A percentile compares a stretch with the other conserved stretches of the same genome.
phyloP scores from a whole-genome alignment of 2,113 vertebrate genomes.

The Steatornis caripensis region DNA sequence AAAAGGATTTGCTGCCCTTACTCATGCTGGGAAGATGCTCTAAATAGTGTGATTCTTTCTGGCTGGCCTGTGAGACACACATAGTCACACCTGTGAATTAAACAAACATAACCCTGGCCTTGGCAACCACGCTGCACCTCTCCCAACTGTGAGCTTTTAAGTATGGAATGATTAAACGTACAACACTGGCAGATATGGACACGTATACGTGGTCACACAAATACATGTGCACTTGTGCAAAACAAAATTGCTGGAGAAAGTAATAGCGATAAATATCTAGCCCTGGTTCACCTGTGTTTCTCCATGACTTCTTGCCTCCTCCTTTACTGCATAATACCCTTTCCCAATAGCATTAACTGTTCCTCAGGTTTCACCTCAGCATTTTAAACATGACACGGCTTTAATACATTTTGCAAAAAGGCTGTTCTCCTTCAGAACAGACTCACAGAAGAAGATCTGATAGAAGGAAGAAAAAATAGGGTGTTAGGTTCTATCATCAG shows the following conservation, averaged over 20 bases:
- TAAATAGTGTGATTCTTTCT: background rate
- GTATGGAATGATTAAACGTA: background rate
- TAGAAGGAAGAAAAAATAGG: too few species aligned
- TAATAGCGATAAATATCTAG: background rate
- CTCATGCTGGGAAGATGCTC: background rate
- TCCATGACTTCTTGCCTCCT: background rate
- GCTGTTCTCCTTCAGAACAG: background rate
- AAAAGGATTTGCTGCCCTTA: background rate
- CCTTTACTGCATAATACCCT: background rate
- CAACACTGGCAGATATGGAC: rapidly evolving
- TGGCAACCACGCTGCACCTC: background rate
- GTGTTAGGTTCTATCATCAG: too few species aligned
- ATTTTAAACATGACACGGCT: background rate
- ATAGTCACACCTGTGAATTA: background rate
- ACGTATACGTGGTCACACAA: rapidly evolving
- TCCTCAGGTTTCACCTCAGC: background rate
- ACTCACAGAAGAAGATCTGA: background rate
- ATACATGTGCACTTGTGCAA: background rate
- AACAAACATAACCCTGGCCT: background rate
- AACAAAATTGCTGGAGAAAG: background rate
- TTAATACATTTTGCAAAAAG: background rate
- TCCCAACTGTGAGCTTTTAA: background rate
- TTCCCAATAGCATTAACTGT: background rate
- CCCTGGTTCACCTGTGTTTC: rapidly evolving
- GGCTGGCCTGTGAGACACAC: background rate